Conservation (phyloP, 2,113 vertebrate genomes). For the Heterotis niloticus region DNA sequence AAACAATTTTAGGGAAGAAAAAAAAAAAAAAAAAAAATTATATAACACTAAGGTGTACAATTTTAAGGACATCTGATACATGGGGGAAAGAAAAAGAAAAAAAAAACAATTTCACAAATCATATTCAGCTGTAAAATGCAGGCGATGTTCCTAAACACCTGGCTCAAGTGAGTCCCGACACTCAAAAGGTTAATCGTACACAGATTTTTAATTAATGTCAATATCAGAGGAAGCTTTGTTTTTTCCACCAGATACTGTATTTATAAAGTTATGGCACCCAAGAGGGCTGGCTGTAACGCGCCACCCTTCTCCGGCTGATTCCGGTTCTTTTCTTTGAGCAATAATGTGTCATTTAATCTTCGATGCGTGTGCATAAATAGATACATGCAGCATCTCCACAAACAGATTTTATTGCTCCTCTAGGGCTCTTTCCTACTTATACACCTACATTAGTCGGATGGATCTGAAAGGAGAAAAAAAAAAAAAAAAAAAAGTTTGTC, state of each 20-base stretch:
- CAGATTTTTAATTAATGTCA: not conserved
- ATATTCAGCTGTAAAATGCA: too few relatives aligned
- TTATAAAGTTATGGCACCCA: not conserved
- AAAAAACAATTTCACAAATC: too few relatives aligned
- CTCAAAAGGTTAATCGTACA: not conserved
- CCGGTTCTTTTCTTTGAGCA: slow-evolving; percentile 56
- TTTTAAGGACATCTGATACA: not conserved
- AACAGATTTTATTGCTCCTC: slow-evolving; percentile 62
- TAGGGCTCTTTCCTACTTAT: slow-evolving; percentile 53
- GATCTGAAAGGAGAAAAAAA: not conserved
- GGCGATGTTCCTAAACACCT: too few relatives aligned
- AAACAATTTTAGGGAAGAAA: too few relatives aligned
- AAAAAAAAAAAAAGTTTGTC: slow-evolving; percentile 22
- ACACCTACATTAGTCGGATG: slow-evolving; percentile 29
- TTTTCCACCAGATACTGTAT: not conserved
- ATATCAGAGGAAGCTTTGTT: not conserved
- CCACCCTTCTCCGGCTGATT: slow-evolving; percentile 30
- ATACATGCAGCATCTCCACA: slow-evolving; percentile 54
- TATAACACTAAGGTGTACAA: too few relatives aligned
- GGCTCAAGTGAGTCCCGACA: too few relatives aligned
- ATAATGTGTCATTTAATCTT: slow-evolving; percentile 55
- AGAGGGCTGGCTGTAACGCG: slow-evolving; percentile 49
- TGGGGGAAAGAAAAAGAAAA: not conserved
- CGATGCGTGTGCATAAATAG: not conserved
- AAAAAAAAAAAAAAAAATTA: too few relatives aligned